Base-by-base conservation (phyloP, 2,888 invertebrate species). In the Clostera curtula region DNA sequence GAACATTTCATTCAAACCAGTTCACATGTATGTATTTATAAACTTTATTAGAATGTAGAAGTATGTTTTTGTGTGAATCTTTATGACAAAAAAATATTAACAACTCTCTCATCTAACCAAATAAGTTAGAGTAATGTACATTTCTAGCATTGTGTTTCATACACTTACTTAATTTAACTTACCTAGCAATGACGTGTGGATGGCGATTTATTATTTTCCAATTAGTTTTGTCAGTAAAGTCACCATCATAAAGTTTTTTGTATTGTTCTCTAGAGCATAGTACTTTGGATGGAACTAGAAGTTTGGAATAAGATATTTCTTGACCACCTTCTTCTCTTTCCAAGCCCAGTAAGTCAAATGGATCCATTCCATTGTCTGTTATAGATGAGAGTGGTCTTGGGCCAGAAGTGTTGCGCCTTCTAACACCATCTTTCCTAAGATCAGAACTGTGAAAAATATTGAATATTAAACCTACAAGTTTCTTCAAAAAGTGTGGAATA, bases 261-360 rank as follows among this genome's bases (percentile, higher is more conserved):
- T 77, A 75, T 25, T 82, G 83, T 28, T 84, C 83, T 36, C 79
- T 65, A 10, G 74, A 72, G 39, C 67, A 69, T 16, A n/a, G n/a
- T n/a, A 77, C 53, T 45, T 72, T 86, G 10, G 95, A 92, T 25
- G 95, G 93, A 27, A 92, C 89, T 40, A 96, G 77, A 34, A 96
- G 77, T 62, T 93, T 91, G 17, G 93, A 93, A 74, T 96, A 97
- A 9, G 96, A 96, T 50, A 95, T 89, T 72, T 96, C 95, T 91
- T 95, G 95, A 28, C 95, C 95, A 69, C 93, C 93, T 67, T 91
- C 90, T 37, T 89, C 90, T 61, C 87, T 86, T 59, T 95, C 93
- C 34, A 95, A 86, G 16, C 96, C 95, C 33, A 96, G 77, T 18
- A 94, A 87, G 64, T 93, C 92, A 70, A 95, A 93, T 15, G 95